Conservation (phyloP, 23 tunicate species). For the Phallusia fumigata region DNA sequence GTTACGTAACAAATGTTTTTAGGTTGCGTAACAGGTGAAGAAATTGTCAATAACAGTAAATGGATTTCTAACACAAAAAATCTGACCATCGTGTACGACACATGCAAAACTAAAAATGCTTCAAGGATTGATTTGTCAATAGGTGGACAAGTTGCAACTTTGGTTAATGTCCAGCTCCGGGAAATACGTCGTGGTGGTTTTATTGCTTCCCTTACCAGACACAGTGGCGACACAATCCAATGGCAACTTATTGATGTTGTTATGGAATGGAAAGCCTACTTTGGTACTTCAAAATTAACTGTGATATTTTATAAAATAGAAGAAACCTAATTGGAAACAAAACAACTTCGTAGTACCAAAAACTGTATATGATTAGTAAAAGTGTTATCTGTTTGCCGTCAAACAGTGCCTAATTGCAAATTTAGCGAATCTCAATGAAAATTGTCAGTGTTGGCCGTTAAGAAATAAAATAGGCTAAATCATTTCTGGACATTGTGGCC, state of each 20-base stretch:
- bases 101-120: neutral
- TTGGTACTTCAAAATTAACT: too few species aligned
- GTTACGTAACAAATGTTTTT: neutral
- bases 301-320: too few species aligned
- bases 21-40: neutral
- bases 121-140: neutral
- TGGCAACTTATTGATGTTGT: neutral
- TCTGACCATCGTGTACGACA: neutral
- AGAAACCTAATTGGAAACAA: too few species aligned
- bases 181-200: neutral
- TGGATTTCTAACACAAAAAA: neutral
- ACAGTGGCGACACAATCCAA: neutral
- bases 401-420: too few species aligned
- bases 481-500: too few species aligned
- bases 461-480: too few species aligned
- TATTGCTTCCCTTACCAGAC: neutral
- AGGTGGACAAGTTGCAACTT: neutral
- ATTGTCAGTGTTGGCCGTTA: too few species aligned
- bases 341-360: too few species aligned
- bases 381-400: too few species aligned
- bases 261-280: neutral
- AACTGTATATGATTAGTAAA: too few species aligned
- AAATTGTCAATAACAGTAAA: too few species aligned
- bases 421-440: too few species aligned
- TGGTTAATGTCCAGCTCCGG: neutral